These are phyloP conservation scores for Dasyprocta punctata DNA, from an alignment of 2,113 vertebrate genomes.

Conservation along the genomic window DNA sequence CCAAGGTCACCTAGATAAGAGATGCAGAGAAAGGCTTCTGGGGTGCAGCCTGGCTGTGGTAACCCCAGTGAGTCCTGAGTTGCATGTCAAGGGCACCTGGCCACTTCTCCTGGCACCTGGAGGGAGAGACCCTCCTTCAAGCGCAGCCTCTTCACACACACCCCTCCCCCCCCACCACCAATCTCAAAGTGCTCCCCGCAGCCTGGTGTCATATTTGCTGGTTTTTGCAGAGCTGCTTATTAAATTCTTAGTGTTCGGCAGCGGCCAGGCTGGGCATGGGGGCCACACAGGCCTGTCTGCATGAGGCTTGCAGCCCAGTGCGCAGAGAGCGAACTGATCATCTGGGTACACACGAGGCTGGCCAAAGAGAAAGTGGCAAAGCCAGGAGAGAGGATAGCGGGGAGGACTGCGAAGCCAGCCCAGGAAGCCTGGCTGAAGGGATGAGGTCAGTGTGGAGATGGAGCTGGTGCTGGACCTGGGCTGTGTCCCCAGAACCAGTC, in stretches of 20 bases:
- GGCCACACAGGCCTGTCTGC: neutral
- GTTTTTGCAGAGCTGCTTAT: neutral
- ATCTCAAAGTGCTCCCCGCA: neutral
- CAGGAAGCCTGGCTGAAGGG: neutral
- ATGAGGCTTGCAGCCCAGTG: neutral
- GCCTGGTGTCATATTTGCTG: neutral
- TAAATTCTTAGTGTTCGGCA: neutral
- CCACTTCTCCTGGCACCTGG: neutral
- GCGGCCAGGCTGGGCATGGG: neutral
- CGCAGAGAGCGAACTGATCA: neutral
- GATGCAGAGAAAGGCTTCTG: neutral
- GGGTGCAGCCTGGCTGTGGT: neutral
- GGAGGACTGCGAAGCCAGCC: neutral
- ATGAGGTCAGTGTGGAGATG: fast-evolving
- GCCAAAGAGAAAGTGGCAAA: neutral
- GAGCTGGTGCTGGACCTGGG: neutral
- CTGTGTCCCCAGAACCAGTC: neutral
- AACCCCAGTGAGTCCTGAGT: neutral
- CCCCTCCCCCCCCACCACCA: no score
- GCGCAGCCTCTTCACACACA: no score
- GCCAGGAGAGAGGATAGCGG: neutral
- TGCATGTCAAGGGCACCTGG: neutral
- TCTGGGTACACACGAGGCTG: fast-evolving
- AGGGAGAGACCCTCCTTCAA: neutral
- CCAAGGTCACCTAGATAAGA: slow-evolving; percentile 69